A percentile compares a stretch with the other conserved stretches of the same genome.
Evolutionary conservation across 2,797 vertebrate genomes (phyloP).

Genomic region (Forpus xanthops): DNA sequence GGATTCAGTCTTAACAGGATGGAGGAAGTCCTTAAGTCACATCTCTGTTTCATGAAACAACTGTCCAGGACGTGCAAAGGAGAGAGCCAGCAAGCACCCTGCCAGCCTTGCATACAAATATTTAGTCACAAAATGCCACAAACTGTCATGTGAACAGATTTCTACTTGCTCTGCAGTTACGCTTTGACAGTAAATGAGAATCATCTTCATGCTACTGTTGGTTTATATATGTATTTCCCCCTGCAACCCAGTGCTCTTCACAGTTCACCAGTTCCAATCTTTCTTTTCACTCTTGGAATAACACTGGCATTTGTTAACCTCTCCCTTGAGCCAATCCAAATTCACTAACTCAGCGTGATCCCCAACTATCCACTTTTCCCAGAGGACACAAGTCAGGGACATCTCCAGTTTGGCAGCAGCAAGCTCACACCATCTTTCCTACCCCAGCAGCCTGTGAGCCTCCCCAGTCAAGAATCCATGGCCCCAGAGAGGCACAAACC

Average conservation of each 20-base stretch:
- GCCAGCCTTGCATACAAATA: not conserved
- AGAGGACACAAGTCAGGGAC: not conserved
- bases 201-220: not conserved
- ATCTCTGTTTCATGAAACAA: not conserved
- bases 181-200: not conserved
- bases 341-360: not conserved
- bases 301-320: not conserved
- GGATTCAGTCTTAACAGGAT: not conserved
- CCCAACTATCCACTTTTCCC: not conserved
- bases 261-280: not conserved
- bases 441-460: not conserved
- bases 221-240: not conserved
- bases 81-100: not conserved
- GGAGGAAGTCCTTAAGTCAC: not conserved
- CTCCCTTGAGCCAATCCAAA: not conserved
- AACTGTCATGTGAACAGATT: not conserved
- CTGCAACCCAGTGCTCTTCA: not conserved
- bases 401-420: not conserved
- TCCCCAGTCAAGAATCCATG: accelerated
- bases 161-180: not conserved
- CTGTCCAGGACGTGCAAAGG: not conserved
- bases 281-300: not conserved
- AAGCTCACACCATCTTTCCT: not conserved
- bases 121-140: not conserved
- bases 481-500: not conserved